Percentiles rank a stretch among this genome's conserved stretches.
These are phyloP conservation scores for Chelmon rostratus DNA, from an alignment of 2,797 vertebrate genomes.

Conservation along the genomic window DNA sequence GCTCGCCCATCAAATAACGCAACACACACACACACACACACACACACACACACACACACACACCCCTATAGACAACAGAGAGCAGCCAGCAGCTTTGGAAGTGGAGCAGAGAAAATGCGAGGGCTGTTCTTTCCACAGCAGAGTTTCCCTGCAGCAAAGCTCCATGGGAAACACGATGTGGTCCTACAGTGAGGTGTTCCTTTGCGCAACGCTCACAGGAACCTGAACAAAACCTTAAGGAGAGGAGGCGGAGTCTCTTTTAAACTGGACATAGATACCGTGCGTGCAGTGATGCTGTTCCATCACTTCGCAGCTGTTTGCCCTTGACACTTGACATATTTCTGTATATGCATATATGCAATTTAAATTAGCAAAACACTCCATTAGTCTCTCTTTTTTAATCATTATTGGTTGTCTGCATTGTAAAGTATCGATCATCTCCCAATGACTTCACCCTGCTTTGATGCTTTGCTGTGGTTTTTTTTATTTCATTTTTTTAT, in stretches of 20 bases:
- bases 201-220: not conserved
- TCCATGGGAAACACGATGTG: conserved; percentile 40
- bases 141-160: conserved; percentile 50
- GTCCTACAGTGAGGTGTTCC: conserved; percentile 11
- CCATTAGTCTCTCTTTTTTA: too few relatives aligned
- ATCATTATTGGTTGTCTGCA: not conserved
- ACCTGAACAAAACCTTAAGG: not conserved
- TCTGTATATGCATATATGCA: too few relatives aligned
- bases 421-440: not conserved
- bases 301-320: too few relatives aligned
- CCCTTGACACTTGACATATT: too few relatives aligned
- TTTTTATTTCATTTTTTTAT: too few relatives aligned
- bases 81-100: conserved; percentile 46
- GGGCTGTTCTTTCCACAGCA: conserved; percentile 40
- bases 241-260: not conserved
- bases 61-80: conserved; percentile 3
- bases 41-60: conserved; percentile 23
- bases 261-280: not conserved
- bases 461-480: not conserved
- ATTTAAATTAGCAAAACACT: too few relatives aligned
- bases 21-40: conserved; percentile 5
- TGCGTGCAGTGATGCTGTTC: too few relatives aligned
- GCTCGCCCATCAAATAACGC: conserved; percentile 1
- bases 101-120: conserved; percentile 55
- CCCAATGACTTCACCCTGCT: not conserved